Conservation (phyloP, 2,113 vertebrate species). For the Bufo gargarizans region DNA sequence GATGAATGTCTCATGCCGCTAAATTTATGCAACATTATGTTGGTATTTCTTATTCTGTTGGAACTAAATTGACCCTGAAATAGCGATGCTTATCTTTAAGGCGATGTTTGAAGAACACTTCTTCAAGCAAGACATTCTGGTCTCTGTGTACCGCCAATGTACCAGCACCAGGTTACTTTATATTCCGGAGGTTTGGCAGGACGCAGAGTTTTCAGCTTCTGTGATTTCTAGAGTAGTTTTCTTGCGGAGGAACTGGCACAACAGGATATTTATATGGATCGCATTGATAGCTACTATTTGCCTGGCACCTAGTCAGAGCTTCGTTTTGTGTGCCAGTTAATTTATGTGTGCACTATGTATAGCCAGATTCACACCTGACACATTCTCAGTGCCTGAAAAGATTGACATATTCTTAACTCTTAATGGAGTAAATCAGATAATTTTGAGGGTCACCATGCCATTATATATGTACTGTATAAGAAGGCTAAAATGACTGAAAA, state of each 20-base stretch:
- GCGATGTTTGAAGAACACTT: constrained; percentile 20
- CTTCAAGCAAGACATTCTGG: constrained; percentile 32
- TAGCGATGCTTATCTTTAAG: constrained; percentile 25
- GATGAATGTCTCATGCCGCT: neutral
- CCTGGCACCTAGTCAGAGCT: constrained; percentile 25
- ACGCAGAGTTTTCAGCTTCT: constrained; percentile 39
- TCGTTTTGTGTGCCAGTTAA: constrained; percentile 25
- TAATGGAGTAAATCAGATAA: neutral
- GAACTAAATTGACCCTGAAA: constrained; percentile 34
- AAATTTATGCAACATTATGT: constrained; percentile 34
- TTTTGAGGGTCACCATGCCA: no score
- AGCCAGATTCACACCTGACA: constrained; percentile 45
- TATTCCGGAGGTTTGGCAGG: constrained; percentile 44
- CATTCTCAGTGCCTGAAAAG: constrained; percentile 5
- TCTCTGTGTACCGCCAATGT: constrained; percentile 36
- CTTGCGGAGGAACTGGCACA: constrained; percentile 29
- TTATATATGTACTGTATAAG: no score
- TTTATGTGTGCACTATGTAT: constrained; percentile 36
- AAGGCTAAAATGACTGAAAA: no score
- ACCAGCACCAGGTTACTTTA: constrained; percentile 30
- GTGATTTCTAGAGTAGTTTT: constrained; percentile 36
- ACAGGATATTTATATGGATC: constrained; percentile 35
- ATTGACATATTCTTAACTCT: neutral
- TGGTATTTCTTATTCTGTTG: constrained; percentile 23
- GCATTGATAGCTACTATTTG: constrained; percentile 48